Evolutionary conservation across 92 coral and sea anemone species (phyloP), one percentile per base, ranked within the genome.

Genomic region (Anthopleura xanthogrammica): DNA sequence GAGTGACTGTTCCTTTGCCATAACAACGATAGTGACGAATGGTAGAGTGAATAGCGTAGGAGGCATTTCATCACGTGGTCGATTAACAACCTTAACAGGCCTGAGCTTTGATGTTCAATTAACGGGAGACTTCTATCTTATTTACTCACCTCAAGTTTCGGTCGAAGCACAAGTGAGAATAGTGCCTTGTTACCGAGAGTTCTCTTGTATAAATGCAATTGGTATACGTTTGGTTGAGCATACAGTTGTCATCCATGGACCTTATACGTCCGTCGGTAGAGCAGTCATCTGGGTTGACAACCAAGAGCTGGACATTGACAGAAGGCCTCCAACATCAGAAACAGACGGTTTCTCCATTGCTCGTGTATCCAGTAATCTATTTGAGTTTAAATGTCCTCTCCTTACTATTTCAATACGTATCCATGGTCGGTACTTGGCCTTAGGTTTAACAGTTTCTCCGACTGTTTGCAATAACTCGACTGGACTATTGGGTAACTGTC

Each of bases 61-160:
- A 17, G 80, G 89, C 16, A 75, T 89, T 57, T 85, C 20, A 78
- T 41, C 85, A 77, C 92, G 94, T 16, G 97, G 95, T 12, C 91
- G 85, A 56, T 90, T 96, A 71, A 86, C 93, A 77, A 89, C 98
- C 8, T 90, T 96, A 12, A 91, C 91, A 71, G 99, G 98, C 36
- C 68, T 88, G 5, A 96, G 92, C 72, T 94, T 89, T 72, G 86
- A 86, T 24, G 48, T 96, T 78, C 85, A 82, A 20, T 83, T 87
- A 68, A 94, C 93, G 6, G 99, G 99, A 23, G 99, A 96, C 86
- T 96, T 92, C 65, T 94, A 94, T 86, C 91, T 96, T 24, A 87
- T 96, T 58, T 83, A 87, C 78, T 94, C 98, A 54, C 82, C 82
- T 52, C 88, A 92, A 66, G 79, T 85, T 66, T 78, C 89, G 56